These are phyloP conservation scores for Grapholita molesta DNA, from an alignment of 1,140 invertebrate genomes.

Conservation along the genomic window DNA sequence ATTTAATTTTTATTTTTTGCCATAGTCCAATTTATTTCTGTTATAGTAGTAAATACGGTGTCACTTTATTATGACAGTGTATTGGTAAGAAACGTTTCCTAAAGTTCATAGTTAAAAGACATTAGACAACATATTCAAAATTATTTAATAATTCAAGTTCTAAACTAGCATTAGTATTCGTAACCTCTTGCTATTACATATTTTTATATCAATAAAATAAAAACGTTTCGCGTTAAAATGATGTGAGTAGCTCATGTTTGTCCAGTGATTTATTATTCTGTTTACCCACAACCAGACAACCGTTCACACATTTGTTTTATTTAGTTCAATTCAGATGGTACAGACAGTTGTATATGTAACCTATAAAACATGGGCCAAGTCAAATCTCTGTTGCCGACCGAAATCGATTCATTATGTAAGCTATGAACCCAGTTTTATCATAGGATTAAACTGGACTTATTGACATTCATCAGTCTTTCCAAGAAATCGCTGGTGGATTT, in stretches of 20 bases:
- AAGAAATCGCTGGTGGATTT: no score
- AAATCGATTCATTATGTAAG: neutral
- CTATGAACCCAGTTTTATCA: neutral
- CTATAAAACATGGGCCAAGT: neutral
- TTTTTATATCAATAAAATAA: neutral
- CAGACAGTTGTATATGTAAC: neutral
- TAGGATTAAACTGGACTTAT: no score
- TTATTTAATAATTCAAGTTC: no score
- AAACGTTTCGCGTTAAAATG: neutral
- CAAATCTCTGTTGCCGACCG: neutral
- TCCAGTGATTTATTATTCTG: constrained; percentile 32
- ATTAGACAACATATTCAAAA: no score
- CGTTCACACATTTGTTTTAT: neutral
- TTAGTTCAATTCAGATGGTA: neutral
- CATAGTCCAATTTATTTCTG: no score
- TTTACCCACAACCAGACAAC: constrained; percentile 22
- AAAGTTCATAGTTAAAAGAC: no score
- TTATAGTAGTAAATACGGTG: no score
- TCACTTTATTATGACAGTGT: no score
- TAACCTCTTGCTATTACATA: neutral
- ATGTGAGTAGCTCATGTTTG: constrained; percentile 8
- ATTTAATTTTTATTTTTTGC: no score
- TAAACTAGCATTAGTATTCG: no score
- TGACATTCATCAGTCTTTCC: no score
- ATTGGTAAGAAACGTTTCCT: no score